Percentiles rank a stretch among this genome's conserved stretches.
These are phyloP conservation scores for Prionailurus viverrinus DNA, from an alignment of 2,113 vertebrate genomes.

Conservation along the genomic window DNA sequence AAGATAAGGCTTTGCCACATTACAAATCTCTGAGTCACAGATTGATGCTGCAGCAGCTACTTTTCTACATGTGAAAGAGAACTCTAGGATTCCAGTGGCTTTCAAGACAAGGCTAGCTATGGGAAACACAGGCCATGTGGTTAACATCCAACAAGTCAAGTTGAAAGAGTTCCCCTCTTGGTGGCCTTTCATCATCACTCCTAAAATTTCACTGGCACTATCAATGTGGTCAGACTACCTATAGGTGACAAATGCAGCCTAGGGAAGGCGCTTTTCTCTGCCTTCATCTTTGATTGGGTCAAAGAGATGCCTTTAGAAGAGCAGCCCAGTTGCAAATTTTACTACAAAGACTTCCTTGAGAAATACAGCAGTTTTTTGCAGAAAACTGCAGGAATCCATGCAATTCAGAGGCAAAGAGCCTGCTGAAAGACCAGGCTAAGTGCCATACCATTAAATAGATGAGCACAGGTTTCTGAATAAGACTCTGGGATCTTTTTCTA, in stretches of 20 bases:
- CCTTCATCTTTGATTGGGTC: slow-evolving; percentile 10
- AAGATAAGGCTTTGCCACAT: slow-evolving; percentile 25
- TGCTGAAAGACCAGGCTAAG: slow-evolving; percentile 28
- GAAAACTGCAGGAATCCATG: slow-evolving; percentile 38
- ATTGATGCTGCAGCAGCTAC: background rate
- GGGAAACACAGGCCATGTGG: background rate
- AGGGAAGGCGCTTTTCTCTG: background rate
- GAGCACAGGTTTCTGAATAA: slow-evolving; percentile 34
- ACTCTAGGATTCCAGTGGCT: slow-evolving; percentile 10
- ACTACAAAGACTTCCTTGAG: slow-evolving; percentile 53
- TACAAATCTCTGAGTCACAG: slow-evolving; percentile 19
- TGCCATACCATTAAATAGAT: background rate
- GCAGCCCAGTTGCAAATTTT: background rate
- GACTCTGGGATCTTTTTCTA: background rate
- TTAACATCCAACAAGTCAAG: slow-evolving; percentile 23
- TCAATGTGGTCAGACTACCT: slow-evolving; percentile 12
- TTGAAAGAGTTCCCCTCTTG: slow-evolving; percentile 27
- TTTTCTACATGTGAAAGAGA: slow-evolving; percentile 43
- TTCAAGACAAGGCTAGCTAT: slow-evolving; percentile 14
- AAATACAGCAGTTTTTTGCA: slow-evolving; percentile 44
- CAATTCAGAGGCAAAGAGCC: slow-evolving; percentile 11
- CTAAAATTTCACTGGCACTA: slow-evolving; percentile 33
- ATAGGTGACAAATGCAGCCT: slow-evolving; percentile 23
- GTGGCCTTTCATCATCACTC: background rate
- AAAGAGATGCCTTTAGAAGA: slow-evolving; percentile 24